A percentile compares a stretch with the other conserved stretches of the same genome.
phyloP scores from a whole-genome alignment of 2,888 invertebrate species.

The Dromius quadrimaculatus region DNA sequence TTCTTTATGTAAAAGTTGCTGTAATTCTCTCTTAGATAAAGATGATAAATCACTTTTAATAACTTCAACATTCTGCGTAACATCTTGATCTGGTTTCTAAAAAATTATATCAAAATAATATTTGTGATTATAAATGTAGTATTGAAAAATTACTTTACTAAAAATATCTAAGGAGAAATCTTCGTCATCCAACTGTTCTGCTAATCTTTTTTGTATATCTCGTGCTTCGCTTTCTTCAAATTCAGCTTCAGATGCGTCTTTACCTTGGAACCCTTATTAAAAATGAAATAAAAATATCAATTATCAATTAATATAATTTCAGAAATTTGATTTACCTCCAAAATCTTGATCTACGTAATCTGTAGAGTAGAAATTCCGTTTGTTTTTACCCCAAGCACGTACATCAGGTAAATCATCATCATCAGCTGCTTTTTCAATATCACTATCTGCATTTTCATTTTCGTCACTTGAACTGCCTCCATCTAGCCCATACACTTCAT shows the following conservation, averaged over 20 bases:
- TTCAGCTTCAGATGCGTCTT: conserved; percentile 80
- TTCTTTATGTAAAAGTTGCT: conserved; percentile 83
- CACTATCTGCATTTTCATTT: conserved; percentile 74
- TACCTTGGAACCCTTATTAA: conserved; percentile 65
- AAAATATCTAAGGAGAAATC: conserved; percentile 77
- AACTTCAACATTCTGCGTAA: conserved; percentile 67
- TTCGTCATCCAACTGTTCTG: conserved; percentile 82
- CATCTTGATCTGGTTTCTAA: conserved; percentile 60
- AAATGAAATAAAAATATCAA: conserved; percentile 16
- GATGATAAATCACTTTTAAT: conserved; percentile 83
- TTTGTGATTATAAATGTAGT: not conserved
- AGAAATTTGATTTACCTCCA: conserved; percentile 68
- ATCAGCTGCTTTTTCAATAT: conserved; percentile 78
- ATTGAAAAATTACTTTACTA: conserved; percentile 63
- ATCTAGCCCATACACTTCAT: conserved; percentile 75
- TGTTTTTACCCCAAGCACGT: conserved; percentile 90
- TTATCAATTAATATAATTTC: not conserved
- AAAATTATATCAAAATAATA: conserved; percentile 55
- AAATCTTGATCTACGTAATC: conserved; percentile 92
- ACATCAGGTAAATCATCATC: conserved; percentile 81
- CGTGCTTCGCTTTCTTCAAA: conserved; percentile 88
- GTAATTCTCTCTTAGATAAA: conserved; percentile 80
- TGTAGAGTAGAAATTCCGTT: conserved; percentile 83
- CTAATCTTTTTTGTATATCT: conserved; percentile 81
- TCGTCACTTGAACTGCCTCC: conserved; percentile 67